These are phyloP conservation scores for Eulithis prunata DNA, from an alignment of 2,888 invertebrate species.

Conservation along the genomic window DNA sequence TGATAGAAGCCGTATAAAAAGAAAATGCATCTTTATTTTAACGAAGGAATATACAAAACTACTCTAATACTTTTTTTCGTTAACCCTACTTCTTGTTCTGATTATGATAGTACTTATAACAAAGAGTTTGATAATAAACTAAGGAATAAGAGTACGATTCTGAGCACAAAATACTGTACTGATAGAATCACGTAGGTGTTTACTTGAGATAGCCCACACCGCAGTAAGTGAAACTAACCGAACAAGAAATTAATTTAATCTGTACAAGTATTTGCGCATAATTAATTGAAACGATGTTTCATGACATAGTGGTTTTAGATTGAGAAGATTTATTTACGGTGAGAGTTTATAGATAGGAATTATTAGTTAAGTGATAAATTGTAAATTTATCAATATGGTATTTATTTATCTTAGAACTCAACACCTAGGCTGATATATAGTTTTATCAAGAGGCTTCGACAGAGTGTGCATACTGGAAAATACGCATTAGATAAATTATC, in stretches of 20 bases:
- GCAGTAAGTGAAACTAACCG: slow-evolving; percentile 28
- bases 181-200: slow-evolving; percentile 18
- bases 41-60: no score
- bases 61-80: no score
- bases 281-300: slow-evolving; percentile 37
- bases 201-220: slow-evolving; percentile 11
- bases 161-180: neutral
- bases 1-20: slow-evolving; percentile 8
- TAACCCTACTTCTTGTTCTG: no score
- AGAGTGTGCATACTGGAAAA: slow-evolving; percentile 23
- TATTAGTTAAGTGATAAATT: slow-evolving; percentile 34
- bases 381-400: slow-evolving; percentile 30
- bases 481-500: slow-evolving; percentile 17
- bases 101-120: neutral
- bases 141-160: neutral
- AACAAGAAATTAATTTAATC: slow-evolving; percentile 37
- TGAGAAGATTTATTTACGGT: slow-evolving; percentile 34
- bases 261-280: slow-evolving; percentile 31
- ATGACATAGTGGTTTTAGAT: slow-evolving; percentile 34
- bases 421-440: slow-evolving; percentile 26
- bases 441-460: slow-evolving; percentile 27
- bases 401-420: slow-evolving; percentile 26
- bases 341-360: slow-evolving; percentile 32
- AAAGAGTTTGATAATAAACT: neutral
- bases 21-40: no score